These are phyloP conservation scores for Pseudolaguvia tuberculata DNA, from an alignment of 2,113 vertebrate genomes.

Conservation along the genomic window DNA sequence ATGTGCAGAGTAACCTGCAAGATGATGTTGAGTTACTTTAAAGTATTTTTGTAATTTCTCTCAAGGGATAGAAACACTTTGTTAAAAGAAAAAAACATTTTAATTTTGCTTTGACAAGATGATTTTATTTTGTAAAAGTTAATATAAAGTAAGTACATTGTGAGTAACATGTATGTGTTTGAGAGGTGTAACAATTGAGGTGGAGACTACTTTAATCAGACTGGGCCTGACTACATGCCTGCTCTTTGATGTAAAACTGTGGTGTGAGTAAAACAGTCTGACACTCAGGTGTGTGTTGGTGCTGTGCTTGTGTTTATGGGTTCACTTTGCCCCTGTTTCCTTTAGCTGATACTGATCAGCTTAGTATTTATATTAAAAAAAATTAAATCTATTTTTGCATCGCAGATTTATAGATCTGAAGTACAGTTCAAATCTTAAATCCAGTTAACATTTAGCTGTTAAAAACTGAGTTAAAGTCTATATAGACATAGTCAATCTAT, in stretches of 20 bases:
- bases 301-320: constrained; percentile 8
- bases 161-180: constrained; percentile 49
- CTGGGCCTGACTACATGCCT: constrained; percentile 25
- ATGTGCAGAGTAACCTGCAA: background rate
- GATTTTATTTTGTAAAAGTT: background rate
- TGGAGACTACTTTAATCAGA: constrained; percentile 64
- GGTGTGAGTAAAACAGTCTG: constrained; percentile 31
- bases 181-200: constrained; percentile 65
- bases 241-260: constrained; percentile 26
- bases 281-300: constrained; percentile 18
- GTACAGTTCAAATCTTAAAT: background rate
- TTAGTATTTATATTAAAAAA: background rate
- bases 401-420: background rate
- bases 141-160: constrained; percentile 34
- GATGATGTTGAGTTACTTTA: background rate
- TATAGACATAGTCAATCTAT: too few relatives aligned
- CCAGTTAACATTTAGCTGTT: too few relatives aligned
- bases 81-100: background rate
- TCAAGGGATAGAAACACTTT: too few relatives aligned
- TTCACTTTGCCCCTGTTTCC: background rate
- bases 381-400: too few relatives aligned
- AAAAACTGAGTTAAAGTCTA: too few relatives aligned
- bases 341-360: background rate
- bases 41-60: background rate
- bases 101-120: background rate